These are phyloP conservation scores for Pristis pectinata DNA, from an alignment of 2,797 vertebrate species.

Conservation along the genomic window DNA sequence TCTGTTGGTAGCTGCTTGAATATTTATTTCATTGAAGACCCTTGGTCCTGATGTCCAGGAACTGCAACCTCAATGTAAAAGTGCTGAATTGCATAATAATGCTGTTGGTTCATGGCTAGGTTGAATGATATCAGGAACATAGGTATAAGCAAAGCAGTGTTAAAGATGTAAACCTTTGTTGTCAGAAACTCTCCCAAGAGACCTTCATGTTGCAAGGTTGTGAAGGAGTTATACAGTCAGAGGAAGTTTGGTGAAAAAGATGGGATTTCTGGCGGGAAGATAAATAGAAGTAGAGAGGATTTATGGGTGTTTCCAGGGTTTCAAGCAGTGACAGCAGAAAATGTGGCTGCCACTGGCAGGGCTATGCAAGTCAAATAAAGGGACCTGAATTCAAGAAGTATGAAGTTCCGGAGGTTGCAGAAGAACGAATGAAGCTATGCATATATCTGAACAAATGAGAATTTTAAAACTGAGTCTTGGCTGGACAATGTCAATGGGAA, in stretches of 20 bases:
- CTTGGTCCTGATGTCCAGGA: not conserved
- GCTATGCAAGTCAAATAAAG: not conserved
- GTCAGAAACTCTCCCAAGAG: too few relatives aligned
- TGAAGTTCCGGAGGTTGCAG: not conserved
- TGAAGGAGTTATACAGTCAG: not conserved
- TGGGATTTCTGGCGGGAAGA: not conserved
- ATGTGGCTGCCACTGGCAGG: not conserved
- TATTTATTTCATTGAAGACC: not conserved
- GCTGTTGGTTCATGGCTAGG: not conserved
- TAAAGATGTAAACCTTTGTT: too few relatives aligned
- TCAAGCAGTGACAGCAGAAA: too few relatives aligned
- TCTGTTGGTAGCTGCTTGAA: not conserved
- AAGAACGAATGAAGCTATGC: not conserved
- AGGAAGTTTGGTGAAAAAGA: not conserved
- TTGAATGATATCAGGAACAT: not conserved
- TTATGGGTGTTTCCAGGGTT: not conserved
- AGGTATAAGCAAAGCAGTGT: not conserved
- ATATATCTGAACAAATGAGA: not conserved
- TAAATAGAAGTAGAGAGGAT: not conserved
- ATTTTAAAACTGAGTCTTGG: not conserved
- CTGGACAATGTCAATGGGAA: not conserved
- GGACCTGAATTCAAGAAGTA: not conserved
- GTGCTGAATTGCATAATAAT: not conserved
- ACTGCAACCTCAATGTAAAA: not conserved
- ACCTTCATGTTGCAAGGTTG: not conserved